Conservation (phyloP, 2,888 invertebrate genomes). For the Chorisops tibialis region DNA sequence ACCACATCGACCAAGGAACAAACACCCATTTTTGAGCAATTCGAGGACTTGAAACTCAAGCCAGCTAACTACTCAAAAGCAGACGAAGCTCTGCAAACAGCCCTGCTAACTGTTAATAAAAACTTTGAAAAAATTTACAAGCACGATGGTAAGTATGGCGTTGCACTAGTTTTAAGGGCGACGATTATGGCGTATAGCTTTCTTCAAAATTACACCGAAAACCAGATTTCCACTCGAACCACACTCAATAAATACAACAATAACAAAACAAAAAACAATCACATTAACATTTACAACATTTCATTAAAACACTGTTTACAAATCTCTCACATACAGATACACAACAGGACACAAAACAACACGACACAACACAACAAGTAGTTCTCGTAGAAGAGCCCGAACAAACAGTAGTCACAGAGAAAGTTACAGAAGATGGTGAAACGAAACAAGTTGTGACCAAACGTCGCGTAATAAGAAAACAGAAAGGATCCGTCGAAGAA, state of each 20-base stretch:
- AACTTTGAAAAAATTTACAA: constrained; percentile 4
- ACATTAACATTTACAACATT: background rate
- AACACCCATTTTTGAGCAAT: constrained; percentile 29
- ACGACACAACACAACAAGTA: constrained; percentile 46
- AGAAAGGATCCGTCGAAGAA: constrained; percentile 45
- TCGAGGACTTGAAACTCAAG: constrained; percentile 20
- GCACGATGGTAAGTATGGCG: constrained; percentile 26
- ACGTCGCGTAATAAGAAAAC: constrained; percentile 45
- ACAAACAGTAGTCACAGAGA: constrained; percentile 46
- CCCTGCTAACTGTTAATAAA: constrained; percentile 18
- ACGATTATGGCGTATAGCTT: constrained; percentile 48
- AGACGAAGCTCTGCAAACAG: constrained; percentile 22
- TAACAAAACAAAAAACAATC: constrained; percentile 28
- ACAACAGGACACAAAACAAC: constrained; percentile 45
- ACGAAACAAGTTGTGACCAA: constrained; percentile 41
- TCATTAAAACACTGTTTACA: constrained; percentile 35
- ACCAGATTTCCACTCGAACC: constrained; percentile 35
- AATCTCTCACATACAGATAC: constrained; percentile 46
- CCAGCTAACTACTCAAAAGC: constrained; percentile 22
- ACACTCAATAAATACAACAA: constrained; percentile 24
- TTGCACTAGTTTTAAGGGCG: constrained; percentile 33
- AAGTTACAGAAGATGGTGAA: constrained; percentile 46
- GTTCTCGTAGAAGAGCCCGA: constrained; percentile 28
- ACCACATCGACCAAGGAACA: constrained; percentile 26
- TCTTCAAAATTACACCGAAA: constrained; percentile 35